Evolutionary conservation across 2,888 invertebrate species (phyloP), one percentile per base, ranked within the genome.

Genomic region (Melitaea athalia): DNA sequence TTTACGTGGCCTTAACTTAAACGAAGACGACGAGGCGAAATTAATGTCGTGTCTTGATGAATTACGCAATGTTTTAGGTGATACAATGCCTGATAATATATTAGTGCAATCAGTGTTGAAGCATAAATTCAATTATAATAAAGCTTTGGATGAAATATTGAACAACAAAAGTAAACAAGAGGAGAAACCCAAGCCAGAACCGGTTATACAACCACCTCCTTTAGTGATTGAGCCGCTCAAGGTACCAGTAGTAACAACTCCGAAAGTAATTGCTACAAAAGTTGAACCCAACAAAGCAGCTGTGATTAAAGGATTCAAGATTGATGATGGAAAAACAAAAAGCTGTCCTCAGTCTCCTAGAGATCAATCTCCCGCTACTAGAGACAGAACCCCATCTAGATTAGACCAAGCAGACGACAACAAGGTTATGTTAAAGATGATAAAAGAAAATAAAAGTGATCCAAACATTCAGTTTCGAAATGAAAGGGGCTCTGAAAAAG

Each of bases 31-130:
- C 65, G 95, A 95, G 88, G 95, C 95, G 0, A 95, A 95, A 81
- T 91, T 98, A 1, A 95, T 95, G 82, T 97, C 97, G 0, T 98
- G 98, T 78, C 92, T 98, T 64, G 97, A 98, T 79, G 95, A 96
- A 81, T 94, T 98, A 47, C 95, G 96, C 69, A 95, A 95, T 82
- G 95, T 97, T 8, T 93, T 98, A 62, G 98, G 97, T 6, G 96
- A 97, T 64, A 92, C 95, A 0, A 89, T 96, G 11, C 93, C 97
- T 0, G 96, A 97, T 76, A 94, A 95, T 72, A 93, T 95, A 63
- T 93, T 98, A 63, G 94, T 95, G 24, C 95, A 96, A 75, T 94
- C 95, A 57, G 95, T 97, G 43, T 87, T 98, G 68, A 94, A 94
- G 68, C 92, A 95, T 76, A 94, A 95, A 73, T 98, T 95, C 84